Conservation (phyloP, 2,797 vertebrate species). For the Leontocebus nigricollis region DNA sequence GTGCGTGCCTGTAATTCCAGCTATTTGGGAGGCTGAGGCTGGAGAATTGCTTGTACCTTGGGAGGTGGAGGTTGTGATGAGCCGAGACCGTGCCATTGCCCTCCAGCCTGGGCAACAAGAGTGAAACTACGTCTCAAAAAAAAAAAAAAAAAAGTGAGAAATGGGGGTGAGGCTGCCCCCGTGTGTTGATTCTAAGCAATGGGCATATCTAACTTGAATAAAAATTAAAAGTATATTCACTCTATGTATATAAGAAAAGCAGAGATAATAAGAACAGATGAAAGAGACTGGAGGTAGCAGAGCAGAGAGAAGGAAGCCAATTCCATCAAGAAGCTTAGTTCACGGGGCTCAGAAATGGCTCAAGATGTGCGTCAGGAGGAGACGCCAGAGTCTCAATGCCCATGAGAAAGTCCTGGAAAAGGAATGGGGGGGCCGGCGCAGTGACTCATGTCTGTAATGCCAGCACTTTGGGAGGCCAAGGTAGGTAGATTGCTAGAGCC, state of each 20-base stretch:
- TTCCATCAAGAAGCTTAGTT: not conserved
- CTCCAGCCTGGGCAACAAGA: too few relatives aligned
- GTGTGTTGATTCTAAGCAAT: not conserved
- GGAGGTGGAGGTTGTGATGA: too few relatives aligned
- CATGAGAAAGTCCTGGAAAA: not conserved
- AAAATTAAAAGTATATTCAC: not conserved
- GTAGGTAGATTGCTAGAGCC: too few relatives aligned
- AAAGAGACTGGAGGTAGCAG: not conserved
- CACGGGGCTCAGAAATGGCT: not conserved
- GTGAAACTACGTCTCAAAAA: too few relatives aligned
- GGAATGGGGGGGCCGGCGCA: fast-evolving
- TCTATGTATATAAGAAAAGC: not conserved
- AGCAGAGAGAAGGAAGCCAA: not conserved
- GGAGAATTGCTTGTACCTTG: too few relatives aligned
- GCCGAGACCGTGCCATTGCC: too few relatives aligned
- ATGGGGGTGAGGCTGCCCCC: not conserved
- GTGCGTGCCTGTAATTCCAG: too few relatives aligned
- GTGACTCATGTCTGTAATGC: too few relatives aligned
- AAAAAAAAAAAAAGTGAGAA: not conserved
- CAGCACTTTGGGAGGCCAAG: too few relatives aligned
- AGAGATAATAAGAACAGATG: not conserved
- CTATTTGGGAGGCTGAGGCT: too few relatives aligned
- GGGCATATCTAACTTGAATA: not conserved
- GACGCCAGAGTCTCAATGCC: fast-evolving
- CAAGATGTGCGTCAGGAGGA: not conserved